Percentiles rank a stretch among this genome's conserved stretches.
Evolutionary conservation across 2,797 vertebrate species (phyloP).

Genomic region (Momotus momota): DNA sequence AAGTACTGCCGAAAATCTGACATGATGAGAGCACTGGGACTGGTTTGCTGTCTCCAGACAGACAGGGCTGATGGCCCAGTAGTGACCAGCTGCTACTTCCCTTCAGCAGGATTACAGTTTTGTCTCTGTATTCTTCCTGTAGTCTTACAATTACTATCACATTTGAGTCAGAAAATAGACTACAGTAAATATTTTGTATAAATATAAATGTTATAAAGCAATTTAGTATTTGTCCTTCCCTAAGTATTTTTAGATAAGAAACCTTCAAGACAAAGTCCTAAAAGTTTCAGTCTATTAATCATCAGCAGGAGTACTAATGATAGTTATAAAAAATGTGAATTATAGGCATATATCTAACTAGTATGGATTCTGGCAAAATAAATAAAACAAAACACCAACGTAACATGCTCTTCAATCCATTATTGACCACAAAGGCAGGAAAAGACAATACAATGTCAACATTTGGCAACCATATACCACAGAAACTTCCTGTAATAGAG

Average conservation of each 20-base stretch:
- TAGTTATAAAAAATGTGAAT: constrained; percentile 32
- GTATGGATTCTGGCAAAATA: constrained; percentile 55
- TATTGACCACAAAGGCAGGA: constrained; percentile 58
- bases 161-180: background rate
- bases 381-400: background rate
- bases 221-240: background rate
- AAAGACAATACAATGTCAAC: constrained; percentile 45
- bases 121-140: background rate
- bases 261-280: background rate
- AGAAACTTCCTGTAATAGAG: constrained; percentile 31
- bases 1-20: background rate
- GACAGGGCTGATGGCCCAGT: background rate
- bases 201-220: background rate
- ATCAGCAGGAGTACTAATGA: constrained; percentile 6
- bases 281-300: constrained; percentile 38
- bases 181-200: background rate
- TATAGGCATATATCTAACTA: constrained; percentile 2
- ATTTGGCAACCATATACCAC: constrained; percentile 16
- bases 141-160: background rate
- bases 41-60: background rate
- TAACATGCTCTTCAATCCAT: constrained; percentile 57
- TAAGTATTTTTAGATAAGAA: constrained; percentile 4
- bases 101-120: background rate
- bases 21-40: background rate
- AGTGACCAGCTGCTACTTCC: background rate